These are phyloP conservation scores for Ctenochaetus hawaiiensis DNA, from an alignment of 2,797 vertebrate genomes.

Conservation along the genomic window DNA sequence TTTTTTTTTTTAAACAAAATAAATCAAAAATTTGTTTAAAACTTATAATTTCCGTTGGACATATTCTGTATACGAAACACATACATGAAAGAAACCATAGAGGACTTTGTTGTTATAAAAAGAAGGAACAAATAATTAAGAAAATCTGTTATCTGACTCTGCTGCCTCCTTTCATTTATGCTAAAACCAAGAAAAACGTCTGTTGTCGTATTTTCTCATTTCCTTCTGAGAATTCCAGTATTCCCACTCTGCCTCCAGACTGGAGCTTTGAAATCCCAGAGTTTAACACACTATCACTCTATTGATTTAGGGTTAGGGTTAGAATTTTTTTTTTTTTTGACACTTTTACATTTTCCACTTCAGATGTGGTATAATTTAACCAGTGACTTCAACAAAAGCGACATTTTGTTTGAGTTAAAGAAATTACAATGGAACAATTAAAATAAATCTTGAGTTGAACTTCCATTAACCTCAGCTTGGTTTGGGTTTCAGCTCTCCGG, in stretches of 20 bases:
- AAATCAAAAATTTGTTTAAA: too few relatives aligned
- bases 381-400: slow-evolving; percentile 78
- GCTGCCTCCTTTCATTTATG: neutral
- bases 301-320: too few relatives aligned
- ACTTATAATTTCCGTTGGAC: too few relatives aligned
- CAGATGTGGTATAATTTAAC: slow-evolving; percentile 80
- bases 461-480: slow-evolving; percentile 83
- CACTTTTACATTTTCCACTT: slow-evolving; percentile 76
- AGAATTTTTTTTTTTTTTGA: slow-evolving; percentile 57
- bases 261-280: slow-evolving; percentile 59
- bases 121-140: slow-evolving; percentile 1
- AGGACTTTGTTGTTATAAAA: neutral
- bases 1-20: slow-evolving; percentile 16
- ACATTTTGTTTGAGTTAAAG: slow-evolving; percentile 83
- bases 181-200: neutral
- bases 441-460: slow-evolving; percentile 87
- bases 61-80: too few relatives aligned
- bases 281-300: slow-evolving; percentile 48
- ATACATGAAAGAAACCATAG: too few relatives aligned
- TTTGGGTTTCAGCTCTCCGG: slow-evolving; percentile 78
- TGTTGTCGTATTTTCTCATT: slow-evolving; percentile 33
- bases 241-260: slow-evolving; percentile 49
- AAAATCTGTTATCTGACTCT: neutral
- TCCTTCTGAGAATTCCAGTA: slow-evolving; percentile 41
- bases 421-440: slow-evolving; percentile 85